Evolutionary conservation across 2,113 vertebrate species (phyloP), one percentile per base, ranked within the genome.

Genomic region (Passerina amoena): DNA sequence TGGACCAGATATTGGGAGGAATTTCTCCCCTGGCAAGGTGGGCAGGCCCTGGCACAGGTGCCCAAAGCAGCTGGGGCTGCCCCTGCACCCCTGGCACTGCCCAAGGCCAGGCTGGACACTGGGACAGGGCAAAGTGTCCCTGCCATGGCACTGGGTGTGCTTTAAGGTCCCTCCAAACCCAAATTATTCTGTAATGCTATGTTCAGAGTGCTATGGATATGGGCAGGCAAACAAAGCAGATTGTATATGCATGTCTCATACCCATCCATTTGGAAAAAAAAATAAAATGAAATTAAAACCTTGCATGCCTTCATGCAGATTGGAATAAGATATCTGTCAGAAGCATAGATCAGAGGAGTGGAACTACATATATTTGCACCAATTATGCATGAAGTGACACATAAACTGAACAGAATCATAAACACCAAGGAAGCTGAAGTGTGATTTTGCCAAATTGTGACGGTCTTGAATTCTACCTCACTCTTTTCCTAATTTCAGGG

Each of bases 101-200:
- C 66, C 59, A 6, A 72, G 66, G 37, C 35, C 76, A 72, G 35
- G 35, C 0, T 64, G 50, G 57, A 64, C 4, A 28, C 0, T 28
- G 23, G 76, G 14, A 12, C 1, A 15, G 10, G 16, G 76, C 8
- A 0, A 80, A 21, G 9, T 10, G 59, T 27, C 42, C 42, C 31
- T 80, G 50, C 6, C 31, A 19, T 8, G 56, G 13, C 0, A 12
- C 1, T 5, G 27, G 42, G 1, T 35, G 35, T 2, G 19, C 0
- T 57, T 31, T 44, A 1, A 7, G 18, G 15, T 28, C 10, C 22
- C 4, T 57, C 0, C 27, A 5, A 51, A 17, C 33, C 10, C 68
- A 59, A 73, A 38, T 4, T 6, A 24, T 17, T 3, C 28, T 9
- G 9, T 1, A 15, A 38, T n/a, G 33, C 30, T 2, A 1, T 11